Evolutionary conservation across 2,797 vertebrate genomes (phyloP), one percentile per base, ranked within the genome.

Genomic region (Acipenser ruthenus): DNA sequence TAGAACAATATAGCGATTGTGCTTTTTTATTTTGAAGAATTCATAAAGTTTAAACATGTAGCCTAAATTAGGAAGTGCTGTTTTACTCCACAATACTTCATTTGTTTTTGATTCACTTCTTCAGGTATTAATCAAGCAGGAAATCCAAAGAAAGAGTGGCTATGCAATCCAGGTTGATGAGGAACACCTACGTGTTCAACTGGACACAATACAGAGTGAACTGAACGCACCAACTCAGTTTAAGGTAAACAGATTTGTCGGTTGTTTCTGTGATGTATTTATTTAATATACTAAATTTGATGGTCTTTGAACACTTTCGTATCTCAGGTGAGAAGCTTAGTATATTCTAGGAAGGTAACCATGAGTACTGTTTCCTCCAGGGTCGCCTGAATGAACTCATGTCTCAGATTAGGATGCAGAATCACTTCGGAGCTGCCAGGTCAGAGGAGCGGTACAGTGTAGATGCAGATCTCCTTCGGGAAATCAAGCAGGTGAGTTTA

Each of bases 341-440:
- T 37, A 37, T 37, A 37, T 37, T 37, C 23, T 37, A 37, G 23
- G 23, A 37, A 37, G 23, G 15, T 37, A 37, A 37, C 23, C 23
- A 37, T 37, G 23, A 37, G 23, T 37, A 37, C 23, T 37, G 23
- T 37, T 37, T 37, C 48, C 66, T 73, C 9, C 77, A 99, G 97
- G 96, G 96, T n/a, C 92, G 95, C 6, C 81, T 99, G 76, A 99
- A 99, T 67, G 96, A 99, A 78, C 83, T 99, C 49, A 99, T 99
- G 95, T 98, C 95, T 63, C 96, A 99, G 70, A 99, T 99, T 78
- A 91, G 96, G 65, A 98, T 99, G 97, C 97, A 99, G 84, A 99
- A 99, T 77, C 95, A 99, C 71, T 96, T 96, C 60, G 97, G 95
- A 68, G 88, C 94, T 0, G 94, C 96, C 67, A 88, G 88, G 67